Evolutionary conservation across 2,797 vertebrate species (phyloP), one percentile per base, ranked within the genome.

Genomic region (Megalops cyprinoides): DNA sequence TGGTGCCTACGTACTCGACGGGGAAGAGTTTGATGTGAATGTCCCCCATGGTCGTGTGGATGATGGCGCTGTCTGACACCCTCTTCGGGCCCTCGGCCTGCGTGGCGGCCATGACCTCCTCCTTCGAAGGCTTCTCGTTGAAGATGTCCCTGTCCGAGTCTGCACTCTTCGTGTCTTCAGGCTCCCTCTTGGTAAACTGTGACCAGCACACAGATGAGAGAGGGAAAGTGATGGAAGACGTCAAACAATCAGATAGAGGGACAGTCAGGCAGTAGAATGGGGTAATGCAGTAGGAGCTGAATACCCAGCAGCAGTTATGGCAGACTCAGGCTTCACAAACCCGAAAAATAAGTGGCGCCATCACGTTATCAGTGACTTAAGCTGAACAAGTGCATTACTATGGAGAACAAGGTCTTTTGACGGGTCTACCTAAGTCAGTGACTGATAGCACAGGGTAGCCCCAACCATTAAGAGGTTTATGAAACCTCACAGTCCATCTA

Each of bases 11-110:
- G 0, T 96, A 99, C 98, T 99, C 98, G 37, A 99, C 97, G 25
- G 97, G 98, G 87, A 98, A 99, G 23, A 99, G 96, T 85, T 98
- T 99, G 87, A 97, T 94, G 86, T 99, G 97, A 87, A 99, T 96
- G 91, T 99, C 98, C 84, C 98, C 98, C 97, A 99, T 99, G 87
- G 97, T 98, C 84, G 98, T 99, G 88, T 99, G 98, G 87, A 99
- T 96, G 91, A 97, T 97, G 83, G 98, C 98, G 74, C 97, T 98
- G 91, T 99, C 98, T 0, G 98, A 99, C 81, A 99, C 97, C 74
- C 98, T 95, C 89, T 99, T 99, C 2, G 98, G 97, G 28, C 98
- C 98, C 91, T 99, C 98, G 8, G 98, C 98, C 91, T 99, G 98
- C 25, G 98, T 99, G 82, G 98, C 98, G 14, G 98, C 98, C 98